Conservation (phyloP, 2,888 invertebrate genomes). For the Metellina segmentata region DNA sequence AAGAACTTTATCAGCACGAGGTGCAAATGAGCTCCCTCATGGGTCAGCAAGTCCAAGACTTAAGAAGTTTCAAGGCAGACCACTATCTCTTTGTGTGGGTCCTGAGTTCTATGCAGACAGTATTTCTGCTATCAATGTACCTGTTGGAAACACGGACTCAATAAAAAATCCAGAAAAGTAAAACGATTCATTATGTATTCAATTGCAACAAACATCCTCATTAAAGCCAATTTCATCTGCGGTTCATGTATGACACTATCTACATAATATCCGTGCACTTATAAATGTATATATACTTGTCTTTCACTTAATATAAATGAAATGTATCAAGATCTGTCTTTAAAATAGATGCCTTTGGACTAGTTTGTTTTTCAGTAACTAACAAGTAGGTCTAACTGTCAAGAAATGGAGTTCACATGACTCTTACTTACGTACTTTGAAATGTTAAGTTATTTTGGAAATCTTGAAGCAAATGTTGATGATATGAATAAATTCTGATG, state of each 20-base stretch:
- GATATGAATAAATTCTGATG: too few species aligned
- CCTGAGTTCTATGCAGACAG: conserved; percentile 55
- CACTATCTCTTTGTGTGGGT: not conserved
- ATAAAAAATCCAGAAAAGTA: conserved; percentile 10
- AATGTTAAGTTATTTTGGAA: too few species aligned
- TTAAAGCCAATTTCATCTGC: too few species aligned
- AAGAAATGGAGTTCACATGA: too few species aligned
- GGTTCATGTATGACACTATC: too few species aligned
- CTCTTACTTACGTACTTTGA: too few species aligned
- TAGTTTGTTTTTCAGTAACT: too few species aligned
- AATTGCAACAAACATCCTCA: not conserved
- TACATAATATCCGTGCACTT: too few species aligned
- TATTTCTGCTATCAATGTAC: conserved; percentile 61
- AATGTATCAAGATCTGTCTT: not conserved
- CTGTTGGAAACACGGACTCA: conserved; percentile 14
- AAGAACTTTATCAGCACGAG: conserved; percentile 45
- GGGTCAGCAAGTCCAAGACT: conserved; percentile 33
- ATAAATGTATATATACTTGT: too few species aligned
- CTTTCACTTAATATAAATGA: not conserved
- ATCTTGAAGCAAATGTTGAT: too few species aligned
- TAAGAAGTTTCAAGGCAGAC: not conserved
- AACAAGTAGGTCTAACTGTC: too few species aligned
- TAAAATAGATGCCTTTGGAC: not conserved
- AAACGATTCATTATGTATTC: not conserved
- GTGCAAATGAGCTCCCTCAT: conserved; percentile 1